Percentiles rank a stretch among this genome's conserved stretches.
phyloP scores from a whole-genome alignment of 2,888 invertebrate species.

The Hemithea aestivaria region DNA sequence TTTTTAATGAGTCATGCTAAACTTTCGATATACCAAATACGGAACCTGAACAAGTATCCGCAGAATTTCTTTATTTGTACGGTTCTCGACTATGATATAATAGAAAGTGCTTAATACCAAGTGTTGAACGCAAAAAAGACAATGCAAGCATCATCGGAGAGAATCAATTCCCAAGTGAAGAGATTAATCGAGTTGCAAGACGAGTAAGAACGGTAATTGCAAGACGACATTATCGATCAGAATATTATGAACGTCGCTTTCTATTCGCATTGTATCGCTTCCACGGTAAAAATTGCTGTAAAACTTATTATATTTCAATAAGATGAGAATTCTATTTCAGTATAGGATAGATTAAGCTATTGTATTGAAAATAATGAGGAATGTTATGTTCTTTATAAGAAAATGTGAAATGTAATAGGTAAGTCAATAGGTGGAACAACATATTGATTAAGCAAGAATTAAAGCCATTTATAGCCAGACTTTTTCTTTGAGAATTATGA shows the following conservation, averaged over 20 bases:
- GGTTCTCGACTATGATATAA: slow-evolving; percentile 17
- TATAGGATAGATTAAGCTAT: no score
- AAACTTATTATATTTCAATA: no score
- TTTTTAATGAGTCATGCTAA: slow-evolving; percentile 19
- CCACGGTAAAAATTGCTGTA: slow-evolving; percentile 30
- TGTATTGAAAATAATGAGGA: no score
- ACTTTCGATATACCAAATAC: slow-evolving; percentile 27
- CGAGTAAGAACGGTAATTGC: slow-evolving; percentile 45
- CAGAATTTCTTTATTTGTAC: slow-evolving; percentile 15
- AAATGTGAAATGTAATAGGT: no score
- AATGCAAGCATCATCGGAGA: slow-evolving; percentile 43
- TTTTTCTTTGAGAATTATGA: slow-evolving; percentile 23
- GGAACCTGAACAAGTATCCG: slow-evolving; percentile 22
- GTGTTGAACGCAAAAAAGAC: slow-evolving; percentile 40
- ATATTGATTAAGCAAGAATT: no score
- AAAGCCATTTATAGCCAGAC: not conserved
- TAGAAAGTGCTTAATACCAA: slow-evolving; percentile 45
- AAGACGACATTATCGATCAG: slow-evolving; percentile 36
- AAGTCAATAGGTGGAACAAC: no score
- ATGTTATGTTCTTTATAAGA: no score
- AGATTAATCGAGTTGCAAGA: slow-evolving; percentile 45
- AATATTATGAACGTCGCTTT: slow-evolving; percentile 42
- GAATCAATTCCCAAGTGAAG: slow-evolving; percentile 39
- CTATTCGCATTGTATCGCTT: slow-evolving; percentile 34
- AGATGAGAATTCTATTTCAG: no score